These are phyloP conservation scores for Setipinna tenuifilis DNA, from an alignment of 2,797 vertebrate species.

Conservation along the genomic window DNA sequence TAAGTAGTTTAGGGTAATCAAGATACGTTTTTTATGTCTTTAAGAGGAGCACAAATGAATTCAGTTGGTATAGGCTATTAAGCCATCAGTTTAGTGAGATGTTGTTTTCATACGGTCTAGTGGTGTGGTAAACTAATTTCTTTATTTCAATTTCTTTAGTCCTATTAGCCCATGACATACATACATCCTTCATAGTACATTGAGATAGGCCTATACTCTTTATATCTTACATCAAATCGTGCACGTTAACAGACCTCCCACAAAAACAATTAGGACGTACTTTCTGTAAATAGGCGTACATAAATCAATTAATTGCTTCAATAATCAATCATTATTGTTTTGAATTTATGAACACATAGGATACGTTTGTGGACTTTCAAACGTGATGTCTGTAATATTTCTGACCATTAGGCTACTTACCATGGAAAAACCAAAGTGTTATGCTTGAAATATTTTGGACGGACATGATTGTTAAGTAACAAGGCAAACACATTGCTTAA, in stretches of 20 bases:
- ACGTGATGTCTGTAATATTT: too few species aligned
- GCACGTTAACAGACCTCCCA: not conserved
- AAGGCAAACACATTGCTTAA: too few species aligned
- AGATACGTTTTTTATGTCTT: not conserved
- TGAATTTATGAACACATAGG: too few species aligned
- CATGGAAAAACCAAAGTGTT: too few species aligned
- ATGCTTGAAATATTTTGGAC: too few species aligned
- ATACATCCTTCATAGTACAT: too few species aligned
- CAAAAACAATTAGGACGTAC: not conserved
- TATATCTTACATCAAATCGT: not conserved
- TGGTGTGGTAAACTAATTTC: not conserved
- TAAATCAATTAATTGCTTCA: too few species aligned
- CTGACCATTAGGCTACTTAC: too few species aligned
- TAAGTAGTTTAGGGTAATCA: not conserved
- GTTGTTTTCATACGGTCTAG: not conserved
- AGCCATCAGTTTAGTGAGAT: not conserved
- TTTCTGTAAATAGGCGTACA: not conserved
- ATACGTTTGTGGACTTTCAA: too few species aligned
- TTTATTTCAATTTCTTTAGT: not conserved
- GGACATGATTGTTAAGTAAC: too few species aligned
- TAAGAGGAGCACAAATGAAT: not conserved
- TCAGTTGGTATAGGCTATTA: not conserved
- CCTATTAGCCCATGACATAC: not conserved
- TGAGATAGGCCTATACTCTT: not conserved
- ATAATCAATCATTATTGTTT: too few species aligned